Evolutionary conservation across 1,140 invertebrate genomes (phyloP), one percentile per base, ranked within the genome.

Genomic region (Micrasema longulum): DNA sequence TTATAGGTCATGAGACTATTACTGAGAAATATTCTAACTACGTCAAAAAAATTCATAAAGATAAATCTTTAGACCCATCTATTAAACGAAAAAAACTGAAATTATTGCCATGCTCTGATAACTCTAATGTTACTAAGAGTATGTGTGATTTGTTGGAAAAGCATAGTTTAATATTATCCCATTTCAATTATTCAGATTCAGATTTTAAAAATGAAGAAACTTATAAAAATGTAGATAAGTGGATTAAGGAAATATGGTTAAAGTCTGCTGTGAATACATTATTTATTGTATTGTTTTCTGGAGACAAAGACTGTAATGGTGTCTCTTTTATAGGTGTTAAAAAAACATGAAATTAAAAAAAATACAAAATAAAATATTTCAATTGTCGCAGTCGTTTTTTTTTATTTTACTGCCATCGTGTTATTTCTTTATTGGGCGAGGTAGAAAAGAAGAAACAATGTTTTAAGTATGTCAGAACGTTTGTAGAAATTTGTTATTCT

Each of bases 201-300:
- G 31, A 83, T 9, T 80, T 84, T 48, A 80, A 80, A 18, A 60
- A 81, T 1, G 78, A 81, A 18, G 84, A 86, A 45, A 86, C 82
- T 5, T 83, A 87, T 26, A 75, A 69, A 14, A 85, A 78, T 47
- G 77, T 92, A 38, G 88, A 92, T 78, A 85, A 85, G 57, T 91
- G 89, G 87, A 83, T 91, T 12, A 76, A 86, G 26, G 86, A 85
- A 60, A 76, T 92, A 64, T 91, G 89, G 87, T 79, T 87, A 35
- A 81, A 81, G 71, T 80, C 87, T 9, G 84, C 84, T 0, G 76
- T 82, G 26, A 85, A 88, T 70, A 84, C 87, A 16, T 78, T 91
- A 31, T 77, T 85, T 43, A 83, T 88, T 50, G 86, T 90, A 1
- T 77, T 91, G 60, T 88, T 91, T 76, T 81, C 85, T 57, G 89